Conservation (phyloP, 1,140 invertebrate species). For the Tetramorium simillimum region DNA sequence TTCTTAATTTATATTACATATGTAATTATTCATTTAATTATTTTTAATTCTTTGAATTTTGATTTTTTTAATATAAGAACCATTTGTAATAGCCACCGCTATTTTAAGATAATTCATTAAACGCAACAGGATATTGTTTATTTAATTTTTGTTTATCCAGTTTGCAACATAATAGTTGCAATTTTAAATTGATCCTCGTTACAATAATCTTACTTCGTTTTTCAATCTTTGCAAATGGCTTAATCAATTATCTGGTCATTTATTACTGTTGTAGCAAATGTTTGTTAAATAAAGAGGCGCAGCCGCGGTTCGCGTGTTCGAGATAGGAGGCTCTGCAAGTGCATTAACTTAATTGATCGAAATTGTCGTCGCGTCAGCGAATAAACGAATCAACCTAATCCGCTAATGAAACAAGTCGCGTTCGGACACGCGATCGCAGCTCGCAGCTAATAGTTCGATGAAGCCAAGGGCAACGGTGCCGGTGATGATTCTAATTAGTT, state of each 20-base stretch:
- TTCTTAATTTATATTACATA: not conserved
- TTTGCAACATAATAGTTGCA: not conserved
- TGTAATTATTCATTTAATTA: not conserved
- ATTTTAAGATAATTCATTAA: not conserved
- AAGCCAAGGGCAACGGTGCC: not conserved
- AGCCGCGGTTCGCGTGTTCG: conserved; percentile 1
- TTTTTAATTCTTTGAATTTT: not conserved
- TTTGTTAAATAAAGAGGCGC: conserved; percentile 21
- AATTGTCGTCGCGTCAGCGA: conserved; percentile 28
- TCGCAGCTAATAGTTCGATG: conserved; percentile 41
- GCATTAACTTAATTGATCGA: conserved; percentile 60
- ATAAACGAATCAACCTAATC: conserved; percentile 58
- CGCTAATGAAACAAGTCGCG: conserved; percentile 55
- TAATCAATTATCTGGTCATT: conserved; percentile 14
- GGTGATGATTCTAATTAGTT: conserved; percentile 31
- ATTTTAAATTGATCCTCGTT: not conserved
- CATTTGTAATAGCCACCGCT: not conserved
- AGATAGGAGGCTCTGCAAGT: not conserved
- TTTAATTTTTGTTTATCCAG: not conserved
- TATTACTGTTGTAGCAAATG: not conserved
- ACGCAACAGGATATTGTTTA: not conserved
- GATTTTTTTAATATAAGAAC: not conserved
- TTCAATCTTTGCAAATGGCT: not conserved
- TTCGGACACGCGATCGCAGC: conserved; percentile 39
- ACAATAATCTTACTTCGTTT: not conserved